Conservation (phyloP, 2,888 invertebrate genomes). For the Zeuzera pyrina region DNA sequence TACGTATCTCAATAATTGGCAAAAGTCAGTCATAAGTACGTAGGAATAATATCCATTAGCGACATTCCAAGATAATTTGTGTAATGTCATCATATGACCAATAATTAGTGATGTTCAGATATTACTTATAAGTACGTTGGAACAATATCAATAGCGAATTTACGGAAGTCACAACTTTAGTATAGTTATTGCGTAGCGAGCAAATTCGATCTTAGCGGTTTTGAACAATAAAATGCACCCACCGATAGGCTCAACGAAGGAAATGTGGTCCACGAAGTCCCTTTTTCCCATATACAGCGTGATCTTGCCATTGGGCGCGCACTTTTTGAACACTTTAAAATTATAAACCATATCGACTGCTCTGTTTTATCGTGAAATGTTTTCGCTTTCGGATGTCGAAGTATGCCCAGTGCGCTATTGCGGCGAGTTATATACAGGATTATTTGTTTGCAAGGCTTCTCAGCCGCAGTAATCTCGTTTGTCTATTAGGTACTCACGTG, state of each 20-base stretch:
- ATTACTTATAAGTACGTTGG: too few species aligned
- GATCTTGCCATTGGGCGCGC: constrained; percentile 89
- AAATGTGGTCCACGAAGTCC: constrained; percentile 91
- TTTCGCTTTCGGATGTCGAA: background rate
- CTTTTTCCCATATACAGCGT: constrained; percentile 89
- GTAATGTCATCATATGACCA: too few species aligned
- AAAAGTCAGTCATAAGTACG: too few species aligned
- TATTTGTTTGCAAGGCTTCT: constrained; percentile 46
- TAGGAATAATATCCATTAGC: too few species aligned
- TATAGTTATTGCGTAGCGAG: too few species aligned
- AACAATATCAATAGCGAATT: too few species aligned
- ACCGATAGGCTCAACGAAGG: constrained; percentile 90
- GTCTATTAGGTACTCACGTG: constrained; percentile 36
- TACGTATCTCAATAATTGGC: too few species aligned
- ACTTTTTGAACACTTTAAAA: constrained; percentile 93
- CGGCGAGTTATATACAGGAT: constrained; percentile 47
- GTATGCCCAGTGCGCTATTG: background rate
- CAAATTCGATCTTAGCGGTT: too few species aligned
- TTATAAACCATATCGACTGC: constrained; percentile 89
- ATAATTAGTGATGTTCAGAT: too few species aligned
- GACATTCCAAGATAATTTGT: too few species aligned
- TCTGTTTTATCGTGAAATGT: background rate
- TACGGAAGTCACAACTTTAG: too few species aligned
- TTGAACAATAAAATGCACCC: too few species aligned
- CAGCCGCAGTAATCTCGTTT: constrained; percentile 40